These are phyloP conservation scores for Enteromius argenteus DNA, from an alignment of 2,797 vertebrate genomes.

Conservation along the genomic window DNA sequence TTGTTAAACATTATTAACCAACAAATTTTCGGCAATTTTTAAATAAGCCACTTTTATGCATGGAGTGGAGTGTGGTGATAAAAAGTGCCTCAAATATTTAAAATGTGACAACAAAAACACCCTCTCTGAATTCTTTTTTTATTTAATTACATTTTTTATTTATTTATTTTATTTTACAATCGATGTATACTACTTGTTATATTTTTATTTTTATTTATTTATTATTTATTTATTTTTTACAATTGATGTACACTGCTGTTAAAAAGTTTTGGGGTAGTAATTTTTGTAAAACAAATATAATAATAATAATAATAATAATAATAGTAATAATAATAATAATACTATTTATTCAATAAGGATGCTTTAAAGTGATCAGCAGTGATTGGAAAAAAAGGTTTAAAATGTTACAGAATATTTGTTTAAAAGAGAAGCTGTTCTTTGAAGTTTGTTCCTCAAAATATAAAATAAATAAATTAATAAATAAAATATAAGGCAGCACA, in stretches of 20 bases:
- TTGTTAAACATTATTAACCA: constrained; percentile 42
- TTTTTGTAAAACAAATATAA: background rate
- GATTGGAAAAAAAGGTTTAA: background rate
- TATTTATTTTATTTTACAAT: background rate
- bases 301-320: no score
- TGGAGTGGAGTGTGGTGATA: background rate
- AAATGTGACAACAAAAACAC: background rate
- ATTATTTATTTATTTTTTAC: background rate
- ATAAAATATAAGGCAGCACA: background rate
- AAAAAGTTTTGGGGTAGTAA: background rate
- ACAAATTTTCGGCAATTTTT: background rate
- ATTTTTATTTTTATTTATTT: no score
- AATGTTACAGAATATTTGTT: background rate
- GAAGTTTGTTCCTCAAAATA: background rate
- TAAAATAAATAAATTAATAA: background rate
- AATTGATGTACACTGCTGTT: background rate
- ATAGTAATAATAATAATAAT: no score
- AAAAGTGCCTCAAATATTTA: background rate
- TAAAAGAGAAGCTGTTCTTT: background rate
- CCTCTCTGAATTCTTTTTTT: background rate
- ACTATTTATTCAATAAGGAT: background rate
- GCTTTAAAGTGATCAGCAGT: no score
- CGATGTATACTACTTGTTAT: background rate
- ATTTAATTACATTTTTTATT: background rate
- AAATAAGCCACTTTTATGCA: background rate